A percentile compares a stretch with the other conserved stretches of the same genome.
These are phyloP conservation scores for Ailurus styani DNA, from an alignment of 2,113 vertebrate genomes.

Conservation along the genomic window DNA sequence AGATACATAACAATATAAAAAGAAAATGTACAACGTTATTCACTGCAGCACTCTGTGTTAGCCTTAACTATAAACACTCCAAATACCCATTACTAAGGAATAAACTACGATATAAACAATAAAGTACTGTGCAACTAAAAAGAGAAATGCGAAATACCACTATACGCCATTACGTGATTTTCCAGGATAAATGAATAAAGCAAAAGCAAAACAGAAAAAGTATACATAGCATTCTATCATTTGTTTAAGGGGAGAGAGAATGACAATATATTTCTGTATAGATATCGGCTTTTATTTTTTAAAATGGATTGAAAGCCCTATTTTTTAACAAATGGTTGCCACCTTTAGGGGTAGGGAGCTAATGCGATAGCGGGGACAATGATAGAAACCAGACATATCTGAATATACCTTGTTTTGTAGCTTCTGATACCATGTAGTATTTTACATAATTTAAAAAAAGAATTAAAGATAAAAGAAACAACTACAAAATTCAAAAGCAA, in stretches of 20 bases:
- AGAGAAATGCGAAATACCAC: not conserved
- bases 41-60: not conserved
- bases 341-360: not conserved
- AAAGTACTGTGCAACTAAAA: not conserved
- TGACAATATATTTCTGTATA: not conserved
- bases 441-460: not conserved
- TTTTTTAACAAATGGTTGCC: not conserved
- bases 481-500: not conserved
- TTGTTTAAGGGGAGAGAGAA: not conserved
- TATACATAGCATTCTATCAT: not conserved
- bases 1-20: not conserved
- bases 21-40: not conserved
- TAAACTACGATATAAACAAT: not conserved
- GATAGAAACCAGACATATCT: not conserved
- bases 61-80: not conserved
- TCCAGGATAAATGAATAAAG: not conserved
- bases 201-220: not conserved
- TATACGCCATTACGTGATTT: not conserved
- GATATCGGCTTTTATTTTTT: not conserved
- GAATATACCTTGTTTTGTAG: not conserved
- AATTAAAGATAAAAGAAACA: not conserved
- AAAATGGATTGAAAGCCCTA: not conserved
- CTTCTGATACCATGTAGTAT: not conserved
- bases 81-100: not conserved
- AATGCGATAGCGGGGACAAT: not conserved